Evolutionary conservation across 2,888 invertebrate species (phyloP), one percentile per base, ranked within the genome.

Genomic region (Cephus spinipes): DNA sequence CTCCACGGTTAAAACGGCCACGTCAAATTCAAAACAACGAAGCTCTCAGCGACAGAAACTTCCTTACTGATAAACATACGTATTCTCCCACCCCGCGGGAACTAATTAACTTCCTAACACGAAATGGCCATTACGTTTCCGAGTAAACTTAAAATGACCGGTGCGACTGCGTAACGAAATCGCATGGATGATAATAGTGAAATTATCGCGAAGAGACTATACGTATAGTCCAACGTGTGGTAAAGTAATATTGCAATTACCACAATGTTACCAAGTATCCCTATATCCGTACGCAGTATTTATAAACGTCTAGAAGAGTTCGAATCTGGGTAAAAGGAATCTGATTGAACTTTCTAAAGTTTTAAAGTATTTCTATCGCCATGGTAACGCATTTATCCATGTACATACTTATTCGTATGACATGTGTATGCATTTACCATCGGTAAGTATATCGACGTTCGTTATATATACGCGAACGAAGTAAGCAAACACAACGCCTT

Each of bases 91-190:
- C 23, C 55, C 23, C 55, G 32, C 87, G 86, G 88, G 88, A 89
- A 90, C 90, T 90, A 90, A 89, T 91, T 90, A 90, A 87, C 88
- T 89, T 88, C 85, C 88, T 84, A 85, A 91, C 91, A 91, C 90
- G 91, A 84, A 90, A 91, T 87, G 85, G 87, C 90, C 90, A 91
- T 91, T 91, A 90, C 85, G 55, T 9, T 55, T 9, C 9, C 23
- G 9, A 55, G 55, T 55, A 55, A 55, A 33, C 71, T 71, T 31
- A 71, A 71, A 71, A 71, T 71, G 31, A 71, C 71, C 71, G 31
- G 31, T 32, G 23, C 32, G 31, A 33, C 12, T 23, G 31, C 55
- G 55, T 23, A 55, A 23, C 31, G 1, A 33, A 71, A 15, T 33
- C 71, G 71, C 71, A 15, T 0, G n/a, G 31, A 33, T 31, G 31